A percentile compares a stretch with the other conserved stretches of the same genome.
phyloP scores from a whole-genome alignment of 2,113 vertebrate species.

The Tupaia chinensis region DNA sequence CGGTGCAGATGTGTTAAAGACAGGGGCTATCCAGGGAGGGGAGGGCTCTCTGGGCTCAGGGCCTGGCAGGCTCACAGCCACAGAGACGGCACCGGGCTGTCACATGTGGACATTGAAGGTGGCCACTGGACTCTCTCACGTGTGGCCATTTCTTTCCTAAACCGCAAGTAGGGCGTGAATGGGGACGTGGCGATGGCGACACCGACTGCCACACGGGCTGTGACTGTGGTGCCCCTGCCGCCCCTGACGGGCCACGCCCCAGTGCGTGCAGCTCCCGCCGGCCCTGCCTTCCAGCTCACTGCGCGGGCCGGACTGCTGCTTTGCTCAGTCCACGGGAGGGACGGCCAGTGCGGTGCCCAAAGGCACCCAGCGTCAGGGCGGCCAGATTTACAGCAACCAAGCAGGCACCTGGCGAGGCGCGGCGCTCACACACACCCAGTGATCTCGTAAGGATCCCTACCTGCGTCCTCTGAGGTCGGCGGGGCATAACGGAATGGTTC shows the following conservation, averaged over 20 bases:
- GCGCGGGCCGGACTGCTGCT: accelerated
- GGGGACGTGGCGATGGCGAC: not conserved
- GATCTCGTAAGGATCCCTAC: too few relatives aligned
- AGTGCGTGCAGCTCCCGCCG: too few relatives aligned
- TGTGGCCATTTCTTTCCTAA: not conserved
- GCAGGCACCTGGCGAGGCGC: too few relatives aligned
- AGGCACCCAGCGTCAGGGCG: not conserved
- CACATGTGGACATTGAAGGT: too few relatives aligned
- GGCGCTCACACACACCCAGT: too few relatives aligned
- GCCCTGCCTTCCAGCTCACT: too few relatives aligned
- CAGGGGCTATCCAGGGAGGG: not conserved
- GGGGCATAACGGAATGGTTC: too few relatives aligned
- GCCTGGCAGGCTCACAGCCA: accelerated
- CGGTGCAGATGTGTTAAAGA: too few relatives aligned
- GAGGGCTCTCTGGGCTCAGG: accelerated
- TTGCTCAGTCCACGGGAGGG: not conserved
- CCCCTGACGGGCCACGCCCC: too few relatives aligned
- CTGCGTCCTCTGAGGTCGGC: not conserved
- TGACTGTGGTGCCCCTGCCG: not conserved
- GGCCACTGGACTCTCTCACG: accelerated
- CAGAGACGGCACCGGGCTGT: accelerated
- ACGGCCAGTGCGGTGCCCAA: not conserved
- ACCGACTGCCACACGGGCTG: accelerated
- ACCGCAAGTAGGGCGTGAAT: not conserved
- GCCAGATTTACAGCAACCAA: not conserved